phyloP scores from a whole-genome alignment of 92 coral and sea anemone genomes.

The Plumapathes pennacea region DNA sequence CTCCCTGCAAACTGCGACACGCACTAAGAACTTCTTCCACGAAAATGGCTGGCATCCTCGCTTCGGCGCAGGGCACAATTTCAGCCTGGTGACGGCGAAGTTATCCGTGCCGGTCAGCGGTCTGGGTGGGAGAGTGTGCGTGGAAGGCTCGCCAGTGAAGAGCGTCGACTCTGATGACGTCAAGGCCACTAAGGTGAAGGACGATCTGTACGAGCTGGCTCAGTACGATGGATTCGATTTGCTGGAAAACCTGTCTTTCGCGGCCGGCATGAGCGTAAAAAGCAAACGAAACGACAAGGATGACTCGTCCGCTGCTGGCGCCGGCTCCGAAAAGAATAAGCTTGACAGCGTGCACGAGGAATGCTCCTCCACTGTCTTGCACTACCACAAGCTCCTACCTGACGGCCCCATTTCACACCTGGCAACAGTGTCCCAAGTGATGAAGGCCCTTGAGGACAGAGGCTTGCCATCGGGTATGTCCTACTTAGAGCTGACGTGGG shows the following conservation, averaged over 20 bases:
- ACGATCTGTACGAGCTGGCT: slow-evolving; percentile 60
- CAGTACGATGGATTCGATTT: slow-evolving; percentile 68
- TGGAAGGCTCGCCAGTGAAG: slow-evolving; percentile 15
- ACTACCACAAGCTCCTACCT: slow-evolving; percentile 56
- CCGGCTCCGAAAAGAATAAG: slow-evolving; percentile 34
- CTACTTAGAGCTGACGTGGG: slow-evolving; percentile 54
- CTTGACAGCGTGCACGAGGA: slow-evolving; percentile 31
- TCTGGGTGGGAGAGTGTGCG: slow-evolving; percentile 50
- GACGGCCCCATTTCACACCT: slow-evolving; percentile 56
- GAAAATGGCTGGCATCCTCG: slow-evolving; percentile 91
- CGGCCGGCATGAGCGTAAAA: slow-evolving; percentile 91
- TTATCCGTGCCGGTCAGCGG: slow-evolving; percentile 63
- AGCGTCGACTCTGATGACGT: slow-evolving; percentile 40
- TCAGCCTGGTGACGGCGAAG: slow-evolving; percentile 57
- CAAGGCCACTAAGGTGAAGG: slow-evolving; percentile 47
- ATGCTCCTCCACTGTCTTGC: slow-evolving; percentile 15
- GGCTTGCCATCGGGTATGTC: slow-evolving; percentile 74
- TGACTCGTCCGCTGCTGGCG: slow-evolving; percentile 14
- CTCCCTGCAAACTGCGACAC: slow-evolving; percentile 48
- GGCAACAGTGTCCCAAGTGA: slow-evolving; percentile 57
- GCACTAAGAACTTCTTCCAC: slow-evolving; percentile 61
- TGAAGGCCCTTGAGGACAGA: slow-evolving; percentile 51
- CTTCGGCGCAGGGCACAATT: slow-evolving; percentile 89
- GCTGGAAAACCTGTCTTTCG: slow-evolving; percentile 57
- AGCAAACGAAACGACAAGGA: slow-evolving; percentile 76